Conservation (phyloP, 1,140 invertebrate species). For the Drosophila gunungcola region DNA sequence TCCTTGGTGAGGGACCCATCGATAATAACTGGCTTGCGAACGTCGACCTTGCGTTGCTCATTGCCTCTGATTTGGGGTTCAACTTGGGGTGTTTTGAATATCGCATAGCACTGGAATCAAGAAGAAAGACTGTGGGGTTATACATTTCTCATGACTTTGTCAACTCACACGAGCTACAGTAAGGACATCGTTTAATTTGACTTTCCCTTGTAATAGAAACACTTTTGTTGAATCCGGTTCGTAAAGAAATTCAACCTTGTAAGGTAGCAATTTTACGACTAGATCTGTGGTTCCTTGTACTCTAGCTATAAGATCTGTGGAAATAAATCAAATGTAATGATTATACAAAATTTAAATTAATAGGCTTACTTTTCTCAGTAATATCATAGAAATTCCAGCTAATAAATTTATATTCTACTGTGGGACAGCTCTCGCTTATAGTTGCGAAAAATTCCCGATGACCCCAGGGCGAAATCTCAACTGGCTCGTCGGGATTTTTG, state of each 20-base stretch:
- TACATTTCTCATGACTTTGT: not conserved
- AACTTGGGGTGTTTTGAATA: not conserved
- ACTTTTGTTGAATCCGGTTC: not conserved
- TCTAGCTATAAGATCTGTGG: constrained; percentile 10
- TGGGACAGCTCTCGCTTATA: not conserved
- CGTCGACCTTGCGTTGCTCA: constrained; percentile 11
- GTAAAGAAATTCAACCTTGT: not conserved
- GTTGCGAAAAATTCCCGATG: constrained; percentile 11
- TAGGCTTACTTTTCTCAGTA: constrained; percentile 22
- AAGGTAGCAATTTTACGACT: constrained; percentile 8
- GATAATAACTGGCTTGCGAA: not conserved
- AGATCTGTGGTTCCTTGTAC: not conserved
- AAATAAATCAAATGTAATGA: not conserved
- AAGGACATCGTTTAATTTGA: not conserved
- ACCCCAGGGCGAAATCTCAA: not conserved
- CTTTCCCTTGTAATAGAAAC: constrained; percentile 8
- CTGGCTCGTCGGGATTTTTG: constrained; percentile 14
- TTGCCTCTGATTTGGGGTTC: constrained; percentile 22
- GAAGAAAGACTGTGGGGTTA: constrained; percentile 7
- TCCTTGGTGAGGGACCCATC: not conserved
- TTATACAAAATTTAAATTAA: not conserved
- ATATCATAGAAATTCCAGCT: constrained; percentile 34
- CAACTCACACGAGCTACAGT: constrained; percentile 42
- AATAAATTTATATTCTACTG: not conserved
- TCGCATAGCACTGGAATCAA: constrained; percentile 33